Conservation (phyloP, 2,113 vertebrate genomes). For the human (Homo sapiens) region DNA sequence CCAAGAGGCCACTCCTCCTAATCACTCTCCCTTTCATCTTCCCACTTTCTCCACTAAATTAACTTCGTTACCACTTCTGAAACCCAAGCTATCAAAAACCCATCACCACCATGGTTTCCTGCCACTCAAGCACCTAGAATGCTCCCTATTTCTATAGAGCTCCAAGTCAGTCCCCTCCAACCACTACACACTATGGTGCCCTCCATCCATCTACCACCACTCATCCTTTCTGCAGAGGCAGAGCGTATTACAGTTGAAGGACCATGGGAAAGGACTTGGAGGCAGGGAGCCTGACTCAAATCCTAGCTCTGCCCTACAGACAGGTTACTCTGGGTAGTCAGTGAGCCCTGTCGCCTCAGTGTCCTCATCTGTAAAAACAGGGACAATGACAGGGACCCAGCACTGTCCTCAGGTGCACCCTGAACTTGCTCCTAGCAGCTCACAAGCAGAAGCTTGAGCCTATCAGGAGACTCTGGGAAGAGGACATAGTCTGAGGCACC, state of each 20-base stretch:
- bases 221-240: background rate
- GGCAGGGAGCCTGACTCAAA: background rate
- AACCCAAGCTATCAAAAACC: background rate
- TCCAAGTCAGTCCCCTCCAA: background rate
- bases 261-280: background rate
- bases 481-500: background rate
- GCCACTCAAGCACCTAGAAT: background rate
- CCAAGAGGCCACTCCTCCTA: background rate
- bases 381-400: background rate
- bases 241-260: background rate
- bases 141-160: background rate
- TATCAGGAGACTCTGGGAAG: background rate
- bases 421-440: background rate
- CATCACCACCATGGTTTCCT: background rate
- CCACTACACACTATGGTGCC: background rate
- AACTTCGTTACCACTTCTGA: background rate
- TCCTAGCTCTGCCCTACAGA: background rate
- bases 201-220: background rate
- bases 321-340: background rate
- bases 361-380: background rate
- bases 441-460: too few species aligned
- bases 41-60: background rate
- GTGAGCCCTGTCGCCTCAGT: too few species aligned
- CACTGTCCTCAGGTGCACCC: background rate
- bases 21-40: background rate